Base-by-base conservation (phyloP, 2,888 invertebrate genomes). In the Suillia variegata region DNA sequence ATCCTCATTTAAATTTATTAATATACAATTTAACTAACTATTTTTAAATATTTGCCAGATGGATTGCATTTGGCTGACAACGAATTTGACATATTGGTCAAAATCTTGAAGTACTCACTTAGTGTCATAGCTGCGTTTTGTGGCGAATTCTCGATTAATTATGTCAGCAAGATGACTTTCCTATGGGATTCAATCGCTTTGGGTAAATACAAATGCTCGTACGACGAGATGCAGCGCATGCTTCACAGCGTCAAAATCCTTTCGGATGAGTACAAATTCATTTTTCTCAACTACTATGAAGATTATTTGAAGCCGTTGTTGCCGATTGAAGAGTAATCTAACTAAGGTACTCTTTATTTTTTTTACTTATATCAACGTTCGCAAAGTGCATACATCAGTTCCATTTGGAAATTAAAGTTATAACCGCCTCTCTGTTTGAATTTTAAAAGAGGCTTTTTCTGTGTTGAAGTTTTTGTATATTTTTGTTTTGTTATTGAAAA, bases 31-130 rank as follows among this genome's bases (percentile, higher is more conserved):
- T 34, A 21, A 2, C 15, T 51, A 20, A n/a, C n/a, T n/a, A n/a
- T n/a, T n/a, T n/a, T n/a, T 38, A 42, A 15, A 4, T 8, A 1
- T 21, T 54, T 56, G 53, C 20, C 15, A 71, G 71, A 18, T n/a
- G 74, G 71, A 6, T 18, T 34, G 18, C 2, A 2, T 2, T 56
- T 74, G 6, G 51, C 59, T 12, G 62, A 64, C n/a, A 12, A 15
- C 0, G 77, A 77, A n/a, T 71, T 67, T 51, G n/a, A 12, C 1
- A 59, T 68, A 31, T 26, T 78, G 24, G 38, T 55, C 1, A 38
- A 54, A 3, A 66, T 77, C 17, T 47, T 69, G 0, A 62, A 69
- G n/a, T 67, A 64, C 21, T 61, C 59, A 18, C 22, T 76, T 0
- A 48, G 57, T 1, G 67, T 62, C 26, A 63, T 57, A n/a, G 67